phyloP scores from a whole-genome alignment of 2,797 vertebrate genomes.

The Clarias laeviceps region DNA sequence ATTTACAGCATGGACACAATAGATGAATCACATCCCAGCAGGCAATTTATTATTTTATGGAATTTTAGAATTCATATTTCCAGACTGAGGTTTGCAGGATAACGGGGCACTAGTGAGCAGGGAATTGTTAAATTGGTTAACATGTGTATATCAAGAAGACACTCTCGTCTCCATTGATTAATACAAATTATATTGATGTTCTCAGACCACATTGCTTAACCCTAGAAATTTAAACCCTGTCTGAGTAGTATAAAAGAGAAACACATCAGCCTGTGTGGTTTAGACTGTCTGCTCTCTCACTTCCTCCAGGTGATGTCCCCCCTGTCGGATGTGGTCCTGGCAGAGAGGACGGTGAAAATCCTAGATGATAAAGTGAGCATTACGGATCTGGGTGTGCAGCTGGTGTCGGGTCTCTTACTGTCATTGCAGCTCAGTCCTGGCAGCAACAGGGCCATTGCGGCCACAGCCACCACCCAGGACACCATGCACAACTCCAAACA shows the following conservation, averaged over 20 bases:
- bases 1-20: too few species aligned
- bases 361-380: conserved; percentile 84
- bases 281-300: conserved; percentile 1
- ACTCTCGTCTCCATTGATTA: neutral
- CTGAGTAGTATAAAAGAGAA: neutral
- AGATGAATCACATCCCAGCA: too few species aligned
- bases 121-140: neutral
- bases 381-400: conserved; percentile 80
- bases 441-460: conserved; percentile 72
- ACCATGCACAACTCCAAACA: conserved; percentile 77
- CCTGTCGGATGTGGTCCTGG: conserved; percentile 82
- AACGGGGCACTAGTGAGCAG: neutral
- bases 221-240: neutral
- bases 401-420: conserved; percentile 81
- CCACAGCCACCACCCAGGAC: conserved; percentile 76
- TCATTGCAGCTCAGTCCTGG: conserved; percentile 74
- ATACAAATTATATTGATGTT: neutral
- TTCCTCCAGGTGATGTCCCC: conserved; percentile 81
- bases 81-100: too few species aligned
- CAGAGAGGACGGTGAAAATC: conserved; percentile 82
- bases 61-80: too few species aligned
- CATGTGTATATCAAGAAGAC: neutral
- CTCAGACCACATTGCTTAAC: neutral
- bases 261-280: neutral
- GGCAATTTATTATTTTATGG: too few species aligned